A percentile compares a stretch with the other conserved stretches of the same genome.
Conservation (phyloP, 2,797 vertebrate species). For the Myiotriccus ornatus region DNA sequence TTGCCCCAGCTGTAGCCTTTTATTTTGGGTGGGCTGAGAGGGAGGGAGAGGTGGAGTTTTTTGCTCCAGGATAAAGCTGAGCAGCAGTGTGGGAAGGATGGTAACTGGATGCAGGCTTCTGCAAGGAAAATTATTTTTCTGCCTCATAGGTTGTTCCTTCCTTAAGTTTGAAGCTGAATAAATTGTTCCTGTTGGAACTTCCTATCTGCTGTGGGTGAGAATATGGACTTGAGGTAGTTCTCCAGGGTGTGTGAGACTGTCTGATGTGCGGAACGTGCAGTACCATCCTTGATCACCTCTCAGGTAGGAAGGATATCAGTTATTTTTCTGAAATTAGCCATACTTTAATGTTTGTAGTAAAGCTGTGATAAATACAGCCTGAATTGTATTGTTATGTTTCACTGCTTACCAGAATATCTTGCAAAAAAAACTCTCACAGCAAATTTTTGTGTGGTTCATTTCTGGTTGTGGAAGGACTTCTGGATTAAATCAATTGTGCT, state of each 20-base stretch:
- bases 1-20: neutral
- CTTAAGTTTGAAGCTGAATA: neutral
- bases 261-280: accelerated
- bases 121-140: neutral
- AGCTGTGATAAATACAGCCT: neutral
- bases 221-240: neutral
- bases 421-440: neutral
- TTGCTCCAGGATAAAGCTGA: neutral
- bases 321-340: accelerated
- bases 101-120: neutral
- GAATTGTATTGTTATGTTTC: neutral
- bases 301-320: neutral
- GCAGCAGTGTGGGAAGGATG: neutral
- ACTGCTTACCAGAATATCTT: neutral
- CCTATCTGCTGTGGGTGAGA: accelerated
- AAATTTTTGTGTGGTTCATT: neutral
- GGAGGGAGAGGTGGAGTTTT: neutral
- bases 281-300: accelerated
- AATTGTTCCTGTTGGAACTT: neutral
- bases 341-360: neutral
- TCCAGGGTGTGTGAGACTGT: accelerated
- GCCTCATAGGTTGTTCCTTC: neutral
- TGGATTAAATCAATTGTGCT: neutral
- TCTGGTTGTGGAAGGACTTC: neutral
- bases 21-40: neutral